phyloP scores from a whole-genome alignment of 2,113 vertebrate genomes.

The Thryonomys swinderianus region DNA sequence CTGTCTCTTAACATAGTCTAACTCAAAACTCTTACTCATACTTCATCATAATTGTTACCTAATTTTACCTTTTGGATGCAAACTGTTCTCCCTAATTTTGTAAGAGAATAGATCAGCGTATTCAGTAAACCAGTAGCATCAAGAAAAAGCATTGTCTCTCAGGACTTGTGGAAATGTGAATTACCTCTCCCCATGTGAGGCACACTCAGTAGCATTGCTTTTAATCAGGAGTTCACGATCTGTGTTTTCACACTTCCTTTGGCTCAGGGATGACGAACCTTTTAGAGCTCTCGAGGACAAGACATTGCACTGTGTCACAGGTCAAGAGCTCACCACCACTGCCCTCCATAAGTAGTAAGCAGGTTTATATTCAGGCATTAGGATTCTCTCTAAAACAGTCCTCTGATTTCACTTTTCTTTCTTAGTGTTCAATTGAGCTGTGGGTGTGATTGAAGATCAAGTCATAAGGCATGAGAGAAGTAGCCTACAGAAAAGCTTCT shows the following conservation, averaged over 20 bases:
- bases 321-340: no score
- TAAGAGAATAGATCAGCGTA: background rate
- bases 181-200: background rate
- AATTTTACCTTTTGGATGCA: conserved; percentile 4
- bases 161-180: background rate
- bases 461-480: background rate
- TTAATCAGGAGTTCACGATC: background rate
- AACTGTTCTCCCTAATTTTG: background rate
- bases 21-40: background rate
- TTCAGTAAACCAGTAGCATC: background rate
- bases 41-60: background rate
- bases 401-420: background rate
- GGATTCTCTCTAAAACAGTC: background rate
- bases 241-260: background rate
- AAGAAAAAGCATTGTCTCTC: background rate
- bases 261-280: background rate
- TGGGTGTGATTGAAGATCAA: background rate
- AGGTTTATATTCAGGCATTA: background rate
- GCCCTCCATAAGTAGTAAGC: background rate
- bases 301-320: background rate
- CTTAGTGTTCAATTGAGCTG: background rate
- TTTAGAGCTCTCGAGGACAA: background rate
- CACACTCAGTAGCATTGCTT: background rate
- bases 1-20: conserved; percentile 10
- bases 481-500: background rate